Evolutionary conservation across 2,113 vertebrate genomes (phyloP).

Genomic region (Neoarius graeffei): DNA sequence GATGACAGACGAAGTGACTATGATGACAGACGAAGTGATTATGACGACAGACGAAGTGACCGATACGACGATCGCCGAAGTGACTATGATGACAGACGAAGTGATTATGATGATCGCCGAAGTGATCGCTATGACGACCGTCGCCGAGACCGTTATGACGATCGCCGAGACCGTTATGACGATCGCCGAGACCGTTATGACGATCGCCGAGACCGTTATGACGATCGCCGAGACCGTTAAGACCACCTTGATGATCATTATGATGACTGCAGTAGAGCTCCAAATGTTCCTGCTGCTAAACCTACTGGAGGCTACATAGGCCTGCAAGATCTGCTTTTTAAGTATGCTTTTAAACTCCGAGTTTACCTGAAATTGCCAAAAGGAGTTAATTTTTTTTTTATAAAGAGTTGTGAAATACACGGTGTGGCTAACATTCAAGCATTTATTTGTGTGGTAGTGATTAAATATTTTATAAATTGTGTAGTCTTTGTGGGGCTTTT

Average conservation of each 20-base stretch:
- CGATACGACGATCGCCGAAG: neutral
- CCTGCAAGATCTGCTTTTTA: neutral
- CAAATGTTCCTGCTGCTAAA: constrained; percentile 59
- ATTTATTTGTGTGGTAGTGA: neutral
- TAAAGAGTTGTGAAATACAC: neutral
- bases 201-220: constrained; percentile 34
- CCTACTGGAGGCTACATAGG: constrained; percentile 49
- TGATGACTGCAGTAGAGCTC: constrained; percentile 60
- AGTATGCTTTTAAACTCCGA: neutral
- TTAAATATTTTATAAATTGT: neutral
- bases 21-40: constrained; percentile 14
- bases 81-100: neutral
- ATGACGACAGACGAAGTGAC: constrained; percentile 22
- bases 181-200: constrained; percentile 31
- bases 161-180: constrained; percentile 1
- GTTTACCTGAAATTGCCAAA: neutral
- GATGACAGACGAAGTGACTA: constrained; percentile 32
- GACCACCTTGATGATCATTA: constrained; percentile 43
- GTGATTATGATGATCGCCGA: constrained; percentile 21
- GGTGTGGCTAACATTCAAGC: neutral
- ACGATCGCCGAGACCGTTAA: constrained; percentile 27
- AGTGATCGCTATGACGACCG: constrained; percentile 30
- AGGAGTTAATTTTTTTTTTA: no score
- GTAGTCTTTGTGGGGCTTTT: neutral
- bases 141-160: neutral